Conservation (phyloP, 92 coral and sea anemone species). For the Ricordea florida region DNA sequence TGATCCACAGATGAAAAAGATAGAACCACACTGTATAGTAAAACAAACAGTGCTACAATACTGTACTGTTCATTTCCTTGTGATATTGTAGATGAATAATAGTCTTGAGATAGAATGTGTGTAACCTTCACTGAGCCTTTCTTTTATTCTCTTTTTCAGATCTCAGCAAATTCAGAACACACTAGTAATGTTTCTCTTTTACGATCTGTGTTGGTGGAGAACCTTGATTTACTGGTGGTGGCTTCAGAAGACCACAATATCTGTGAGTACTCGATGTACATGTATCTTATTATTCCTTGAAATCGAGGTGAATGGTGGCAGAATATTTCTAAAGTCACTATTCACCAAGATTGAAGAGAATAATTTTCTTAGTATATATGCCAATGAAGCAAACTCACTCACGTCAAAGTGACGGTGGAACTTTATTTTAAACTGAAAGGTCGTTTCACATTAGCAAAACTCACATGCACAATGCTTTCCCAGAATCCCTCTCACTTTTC, state of each 20-base stretch:
- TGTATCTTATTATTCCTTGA: too few species aligned
- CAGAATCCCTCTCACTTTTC: too few species aligned
- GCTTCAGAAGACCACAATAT: constrained; percentile 97
- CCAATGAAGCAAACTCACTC: too few species aligned
- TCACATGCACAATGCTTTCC: too few species aligned
- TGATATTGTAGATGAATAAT: background rate
- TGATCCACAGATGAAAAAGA: background rate
- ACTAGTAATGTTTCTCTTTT: constrained; percentile 78
- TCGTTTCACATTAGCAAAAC: too few species aligned
- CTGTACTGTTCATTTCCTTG: background rate
- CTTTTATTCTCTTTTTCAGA: constrained; percentile 30
- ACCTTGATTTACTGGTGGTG: constrained; percentile 87
- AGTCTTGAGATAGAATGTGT: background rate
- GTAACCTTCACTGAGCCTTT: background rate
- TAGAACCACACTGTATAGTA: too few species aligned
- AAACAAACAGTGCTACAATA: background rate
- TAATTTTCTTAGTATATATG: too few species aligned
- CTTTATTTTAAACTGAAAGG: background rate
- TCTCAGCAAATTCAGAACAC: constrained; percentile 67
- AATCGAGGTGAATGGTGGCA: too few species aligned
- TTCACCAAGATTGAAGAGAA: too few species aligned
- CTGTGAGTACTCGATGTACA: constrained; percentile 60
- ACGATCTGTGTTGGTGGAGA: constrained; percentile 94
- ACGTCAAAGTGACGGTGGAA: too few species aligned
- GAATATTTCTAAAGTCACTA: too few species aligned